Percentiles rank a stretch among this genome's conserved stretches.
Evolutionary conservation across 2,797 vertebrate species (phyloP).

Genomic region (Vireo griseus): DNA sequence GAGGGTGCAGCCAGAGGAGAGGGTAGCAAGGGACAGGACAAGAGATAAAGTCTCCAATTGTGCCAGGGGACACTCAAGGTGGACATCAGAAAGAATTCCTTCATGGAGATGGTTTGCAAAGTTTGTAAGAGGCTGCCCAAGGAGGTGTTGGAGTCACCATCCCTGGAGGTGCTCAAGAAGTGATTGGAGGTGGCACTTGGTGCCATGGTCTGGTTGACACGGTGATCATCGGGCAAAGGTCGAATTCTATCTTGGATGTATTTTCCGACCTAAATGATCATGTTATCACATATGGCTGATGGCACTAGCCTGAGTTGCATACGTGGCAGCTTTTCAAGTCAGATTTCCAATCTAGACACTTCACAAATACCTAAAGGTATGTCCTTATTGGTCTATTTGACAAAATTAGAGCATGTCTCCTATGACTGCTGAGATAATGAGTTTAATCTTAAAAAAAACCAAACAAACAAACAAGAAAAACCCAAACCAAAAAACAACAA

Average conservation of each 20-base stretch:
- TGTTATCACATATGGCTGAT: neutral
- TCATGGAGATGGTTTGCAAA: neutral
- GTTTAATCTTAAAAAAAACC: neutral
- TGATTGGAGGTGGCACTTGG: too few species aligned
- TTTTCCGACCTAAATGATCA: neutral
- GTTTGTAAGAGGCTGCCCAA: neutral
- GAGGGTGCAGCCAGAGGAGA: neutral
- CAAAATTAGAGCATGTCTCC: neutral
- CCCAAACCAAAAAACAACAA: neutral
- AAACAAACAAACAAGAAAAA: neutral
- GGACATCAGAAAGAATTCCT: neutral
- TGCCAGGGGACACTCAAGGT: neutral
- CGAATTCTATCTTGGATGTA: too few species aligned
- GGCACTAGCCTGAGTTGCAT: neutral
- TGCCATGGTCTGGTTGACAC: neutral
- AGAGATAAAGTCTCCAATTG: too few species aligned
- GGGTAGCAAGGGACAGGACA: neutral
- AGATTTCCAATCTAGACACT: neutral
- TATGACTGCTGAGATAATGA: neutral
- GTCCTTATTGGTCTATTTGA: neutral
- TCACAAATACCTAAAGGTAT: neutral
- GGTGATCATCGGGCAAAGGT: too few species aligned
- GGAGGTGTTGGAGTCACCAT: neutral
- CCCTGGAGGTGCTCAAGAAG: neutral
- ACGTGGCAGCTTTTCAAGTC: neutral